Evolutionary conservation across 2,113 vertebrate genomes (phyloP).

Genomic region (Pithys albifrons): DNA sequence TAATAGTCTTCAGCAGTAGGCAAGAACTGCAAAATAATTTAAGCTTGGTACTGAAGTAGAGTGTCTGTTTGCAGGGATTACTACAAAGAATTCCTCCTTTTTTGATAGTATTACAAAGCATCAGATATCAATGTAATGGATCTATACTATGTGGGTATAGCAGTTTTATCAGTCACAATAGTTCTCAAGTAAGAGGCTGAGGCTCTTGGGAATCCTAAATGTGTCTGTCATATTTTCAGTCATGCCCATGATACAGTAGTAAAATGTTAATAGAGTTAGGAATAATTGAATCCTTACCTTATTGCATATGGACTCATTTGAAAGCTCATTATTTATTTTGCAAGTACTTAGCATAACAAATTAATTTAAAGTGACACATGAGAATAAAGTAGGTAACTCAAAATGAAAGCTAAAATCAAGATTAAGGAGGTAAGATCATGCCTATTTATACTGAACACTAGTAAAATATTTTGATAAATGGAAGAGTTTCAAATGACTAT

Average conservation of each 20-base stretch:
- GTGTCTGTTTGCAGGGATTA: not conserved
- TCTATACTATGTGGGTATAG: too few relatives aligned
- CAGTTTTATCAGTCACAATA: not conserved
- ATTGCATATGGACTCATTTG: conserved; percentile 14
- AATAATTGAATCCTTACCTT: conserved; percentile 48
- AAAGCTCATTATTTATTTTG: conserved; percentile 61
- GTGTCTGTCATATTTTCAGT: conserved; percentile 4
- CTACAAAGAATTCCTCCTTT: not conserved
- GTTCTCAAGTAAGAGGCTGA: not conserved
- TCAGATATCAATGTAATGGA: not conserved
- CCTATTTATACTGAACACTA: not conserved
- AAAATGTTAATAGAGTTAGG: conserved; percentile 48
- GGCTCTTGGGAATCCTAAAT: not conserved
- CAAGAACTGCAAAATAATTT: not conserved
- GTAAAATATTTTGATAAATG: not conserved
- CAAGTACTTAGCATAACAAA: conserved; percentile 50
- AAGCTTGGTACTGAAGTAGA: not conserved
- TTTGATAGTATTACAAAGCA: not conserved
- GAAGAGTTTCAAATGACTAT: not conserved
- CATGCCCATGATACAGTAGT: not conserved
- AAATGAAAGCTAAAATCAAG: conserved; percentile 42
- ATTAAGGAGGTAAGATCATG: not conserved
- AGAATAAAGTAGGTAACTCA: conserved; percentile 21
- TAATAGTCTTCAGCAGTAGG: not conserved
- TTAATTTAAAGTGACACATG: conserved; percentile 28